Evolutionary conservation across 2,797 vertebrate species (phyloP), one percentile per base, ranked within the genome.

Genomic region (Pseudochirops corinnae): DNA sequence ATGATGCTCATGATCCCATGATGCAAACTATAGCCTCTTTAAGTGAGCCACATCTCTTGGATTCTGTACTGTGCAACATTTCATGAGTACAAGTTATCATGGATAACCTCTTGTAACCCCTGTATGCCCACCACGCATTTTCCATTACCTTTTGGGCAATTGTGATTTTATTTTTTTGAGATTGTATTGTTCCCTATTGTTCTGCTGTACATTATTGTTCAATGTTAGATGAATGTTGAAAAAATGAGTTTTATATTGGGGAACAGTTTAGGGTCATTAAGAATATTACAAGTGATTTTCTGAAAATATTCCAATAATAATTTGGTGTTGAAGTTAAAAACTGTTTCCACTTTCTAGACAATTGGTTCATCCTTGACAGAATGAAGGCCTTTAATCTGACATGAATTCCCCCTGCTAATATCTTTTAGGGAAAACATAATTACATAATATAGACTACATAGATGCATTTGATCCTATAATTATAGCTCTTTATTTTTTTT

Each of bases 401-500:
- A 94, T 33, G 4, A 56, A 95, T 97, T 97, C 92, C 94, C 91
- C 93, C 92, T 98, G 95, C 93, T 50, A 98, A 93, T 94, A 14
- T 93, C 96, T 97, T 95, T 98, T 92, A 90, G 95, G 97, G 92
- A 97, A 97, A 92, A 97, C 92, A 94, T 58, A 29, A 46, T 93
- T 58, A 90, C 82, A 87, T 50, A 94, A 92, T 74, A 94, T 33
- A 21, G 90, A 82, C 46, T 94, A 94, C 91, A 92, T 26, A 95
- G 93, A 52, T 97, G 93, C 60, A 33, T 52, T 46, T 97, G 98
- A 96, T 97, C 97, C 87, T 60, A 94, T 96, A 98, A 96, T 97
- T 97, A 93, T 55, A 92, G 60, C 92, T 96, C 93, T 96, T 97
- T 95, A 95, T 97, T 97, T 96, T 55, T 96, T 93, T 96, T 46